Base-by-base conservation (phyloP, 1,140 invertebrate genomes). In the Lasioglossum albipes region DNA sequence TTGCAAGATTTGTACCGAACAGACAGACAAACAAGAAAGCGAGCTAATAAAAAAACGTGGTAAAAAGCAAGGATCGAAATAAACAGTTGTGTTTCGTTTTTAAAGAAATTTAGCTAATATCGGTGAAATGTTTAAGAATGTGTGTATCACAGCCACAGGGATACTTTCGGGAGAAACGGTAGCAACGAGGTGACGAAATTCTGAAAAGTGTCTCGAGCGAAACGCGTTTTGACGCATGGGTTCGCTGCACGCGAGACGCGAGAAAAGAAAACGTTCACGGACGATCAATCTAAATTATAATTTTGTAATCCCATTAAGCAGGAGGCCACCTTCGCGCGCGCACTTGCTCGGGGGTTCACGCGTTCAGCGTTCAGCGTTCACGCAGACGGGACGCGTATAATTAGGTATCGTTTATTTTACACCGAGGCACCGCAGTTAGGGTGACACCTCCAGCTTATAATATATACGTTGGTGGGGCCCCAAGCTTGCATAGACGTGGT, bases 371-470 rank as follows among this genome's bases (percentile, higher is more conserved):
- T 87, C 82, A 59, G 82, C 73, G 88, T 85, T 85, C 84, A 83
- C 81, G 79, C 81, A 84, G 79, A 87, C 88, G 84, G 90, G 84
- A 89, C 86, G 88, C 88, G 88, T 90, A 90, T 93, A 93, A 93
- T 93, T 93, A 93, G 91, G 84, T 88, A 87, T 89, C 92, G 90
- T 92, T 93, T 92, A 93, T 92, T 92, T 91, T 92, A 91, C 91
- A 91, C 87, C 89, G 71, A 67, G 82, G 75, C 74, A 57, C 36
- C 52, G 74, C 65, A 68, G 79, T 84, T 82, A 81, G 84, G 84
- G 84, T 79, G 84, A 85, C 79, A 61, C 61, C 73, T 80, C 68
- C 64, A 72, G 73, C 57, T 62, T 57, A 36, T 45, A 80, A 75
- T 67, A 45, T 45, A 72, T 66, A 68, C 27, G 36, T 18, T 65